phyloP scores from a whole-genome alignment of 64 coral and sea anemone species.

The Exaiptasia diaphana region DNA sequence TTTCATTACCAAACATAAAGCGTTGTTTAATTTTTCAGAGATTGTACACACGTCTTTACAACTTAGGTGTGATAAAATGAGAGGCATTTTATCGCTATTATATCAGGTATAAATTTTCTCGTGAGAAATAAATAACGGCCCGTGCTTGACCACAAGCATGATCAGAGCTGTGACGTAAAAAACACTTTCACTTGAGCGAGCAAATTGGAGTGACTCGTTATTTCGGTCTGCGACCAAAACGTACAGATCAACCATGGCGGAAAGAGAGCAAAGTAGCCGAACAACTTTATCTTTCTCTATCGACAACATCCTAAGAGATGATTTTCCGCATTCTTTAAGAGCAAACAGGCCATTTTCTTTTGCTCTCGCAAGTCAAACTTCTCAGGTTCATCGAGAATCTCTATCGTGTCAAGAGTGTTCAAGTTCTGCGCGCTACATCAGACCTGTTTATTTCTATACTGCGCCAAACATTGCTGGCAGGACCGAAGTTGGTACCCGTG shows the following conservation, averaged over 20 bases:
- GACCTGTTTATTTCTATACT: background rate
- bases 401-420: background rate
- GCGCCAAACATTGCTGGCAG: background rate
- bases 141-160: background rate
- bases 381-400: background rate
- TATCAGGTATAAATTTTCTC: background rate
- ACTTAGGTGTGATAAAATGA: no score
- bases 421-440: background rate
- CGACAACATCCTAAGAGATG: conserved; percentile 24
- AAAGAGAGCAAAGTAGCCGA: background rate
- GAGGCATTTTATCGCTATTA: background rate
- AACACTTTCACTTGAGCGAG: background rate
- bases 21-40: no score
- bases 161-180: conserved; percentile 20
- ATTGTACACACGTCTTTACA: no score
- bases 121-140: background rate
- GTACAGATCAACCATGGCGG: no score
- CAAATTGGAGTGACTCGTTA: background rate
- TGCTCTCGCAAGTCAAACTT: background rate
- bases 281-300: background rate
- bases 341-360: background rate
- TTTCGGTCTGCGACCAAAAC: background rate
- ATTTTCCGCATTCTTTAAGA: background rate
- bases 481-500: background rate
- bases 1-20: no score